Base-by-base conservation (phyloP, 2,888 invertebrate species). In the Odontomyia ornata region DNA sequence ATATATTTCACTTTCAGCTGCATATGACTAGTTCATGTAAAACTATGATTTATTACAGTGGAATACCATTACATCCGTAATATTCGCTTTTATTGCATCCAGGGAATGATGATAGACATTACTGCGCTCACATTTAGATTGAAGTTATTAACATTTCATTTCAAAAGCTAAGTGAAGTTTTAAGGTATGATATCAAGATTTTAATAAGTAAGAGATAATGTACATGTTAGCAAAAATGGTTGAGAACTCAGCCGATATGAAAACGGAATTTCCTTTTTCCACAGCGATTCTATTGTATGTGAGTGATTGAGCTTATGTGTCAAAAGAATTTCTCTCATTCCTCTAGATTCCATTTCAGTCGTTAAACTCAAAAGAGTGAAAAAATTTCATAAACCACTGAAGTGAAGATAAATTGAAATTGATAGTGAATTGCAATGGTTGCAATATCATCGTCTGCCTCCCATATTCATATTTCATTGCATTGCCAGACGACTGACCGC, bases 321-420 rank as follows among this genome's bases (percentile, higher is more conserved):
- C 36, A 9, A 36, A 36, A 9, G 36, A 36, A 36, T 36, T 36
- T 3, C 36, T 5, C 4, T 25, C 60, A 60, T n/a, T 21, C 2
- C 15, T 60, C n/a, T 25, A 60, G 23, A 60, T 21, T 23, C 23
- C 21, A 23, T 23, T 21, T 23, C 60, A 60, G 2, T 1, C 60
- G 60, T 11, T n/a, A 11, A 25, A 23, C 36, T 60, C 60, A 36
- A 36, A 36, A 36, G 36, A 15, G 11, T 1, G 47, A 25, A 64
- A 46, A 75, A 46, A 46, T 62, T 60, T 18, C 62, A 75, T 75
- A 62, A 64, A 62, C 75, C 62, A 62, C 64, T 47, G 75, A 46
- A 47, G n/a, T 47, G 30, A 30, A 75, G 75, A 75, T 75, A 75
- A 75, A 75, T 75, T 75, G 62, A 75, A 75, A 75, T 75, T 75